Base-by-base conservation (phyloP, 2,888 invertebrate genomes). In the Xestia sexstrigata region DNA sequence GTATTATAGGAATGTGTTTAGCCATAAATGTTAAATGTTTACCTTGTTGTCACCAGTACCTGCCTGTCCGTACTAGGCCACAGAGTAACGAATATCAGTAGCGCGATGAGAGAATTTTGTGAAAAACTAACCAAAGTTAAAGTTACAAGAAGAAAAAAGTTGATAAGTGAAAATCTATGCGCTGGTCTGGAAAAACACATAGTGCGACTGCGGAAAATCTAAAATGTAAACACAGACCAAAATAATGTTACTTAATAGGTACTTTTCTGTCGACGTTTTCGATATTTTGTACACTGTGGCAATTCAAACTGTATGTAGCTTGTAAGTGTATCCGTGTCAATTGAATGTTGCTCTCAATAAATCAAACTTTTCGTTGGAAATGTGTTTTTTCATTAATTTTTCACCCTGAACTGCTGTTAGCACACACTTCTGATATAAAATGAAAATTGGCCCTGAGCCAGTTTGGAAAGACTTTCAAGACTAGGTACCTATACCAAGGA, bases 311-410 rank as follows among this genome's bases (percentile, higher is more conserved):
- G 93, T 94, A 92, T 92, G 88, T 94, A 93, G 91, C 80, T 84
- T 77, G 84, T 93, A 92, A 91, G 88, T 89, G 89, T 88, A 85
- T 93, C 83, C 83, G 91, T 95, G 95, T 95, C 94, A 94, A 95
- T 95, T 95, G 89, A 90, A 93, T 95, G 95, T 96, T 95, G 91
- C 87, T 92, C 90, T 92, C 86, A 95, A 93, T 95, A 94, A 94
- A 90, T 68, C 55, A 68, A 70, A 45, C 13, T n/a, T 70, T 67
- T 63, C 78, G 81, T 82, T 81, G 67, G 47, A 68, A 20, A 5
- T n/a, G 8, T 42, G 6, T 0, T 7, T 30, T 80, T 65, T 70
- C 0, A 55, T 49, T 49, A 0, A 49, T 45, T 30, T 0, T 9
- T 1, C 15, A 23, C 13, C 39, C 7, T 15, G 1, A 45, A 35